Evolutionary conservation across 1,140 invertebrate genomes (phyloP).

Genomic region (Holcopasites calliopsidis): DNA sequence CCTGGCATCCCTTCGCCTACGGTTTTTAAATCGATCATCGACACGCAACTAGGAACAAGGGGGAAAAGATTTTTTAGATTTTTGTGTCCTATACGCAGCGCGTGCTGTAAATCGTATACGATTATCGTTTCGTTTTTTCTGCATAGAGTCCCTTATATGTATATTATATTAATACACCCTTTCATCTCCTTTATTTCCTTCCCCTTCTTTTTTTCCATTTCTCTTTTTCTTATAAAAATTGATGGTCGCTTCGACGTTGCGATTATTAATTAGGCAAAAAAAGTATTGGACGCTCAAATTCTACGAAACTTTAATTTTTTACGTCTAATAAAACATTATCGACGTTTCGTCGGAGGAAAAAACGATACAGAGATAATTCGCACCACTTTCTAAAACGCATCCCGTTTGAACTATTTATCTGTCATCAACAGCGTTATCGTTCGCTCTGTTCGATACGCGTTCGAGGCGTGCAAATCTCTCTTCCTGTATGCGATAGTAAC

Average conservation of each 20-base stretch:
- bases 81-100: too few relatives aligned
- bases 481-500: slow-evolving; percentile 28
- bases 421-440: slow-evolving; percentile 23
- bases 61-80: too few relatives aligned
- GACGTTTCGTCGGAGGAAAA: slow-evolving; percentile 6
- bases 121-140: not conserved
- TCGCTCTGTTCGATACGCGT: slow-evolving; percentile 16
- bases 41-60: too few relatives aligned
- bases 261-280: slow-evolving; percentile 4
- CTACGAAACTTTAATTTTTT: slow-evolving; percentile 40
- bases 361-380: slow-evolving; percentile 24
- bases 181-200: too few relatives aligned
- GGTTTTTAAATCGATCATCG: not conserved
- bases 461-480: slow-evolving; percentile 27
- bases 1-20: not conserved
- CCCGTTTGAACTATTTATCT: slow-evolving; percentile 11
- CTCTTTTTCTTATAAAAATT: not conserved
- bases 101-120: not conserved
- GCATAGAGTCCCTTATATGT: too few relatives aligned
- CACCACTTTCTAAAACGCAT: slow-evolving; percentile 9
- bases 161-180: too few relatives aligned
- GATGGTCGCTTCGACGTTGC: not conserved
- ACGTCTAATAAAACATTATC: slow-evolving; percentile 16
- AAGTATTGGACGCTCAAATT: slow-evolving; percentile 4
- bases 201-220: too few relatives aligned